Percentiles rank a stretch among this genome's conserved stretches.
Evolutionary conservation across 2,888 invertebrate genomes (phyloP).

Genomic region (Pseudanteris insignis): DNA sequence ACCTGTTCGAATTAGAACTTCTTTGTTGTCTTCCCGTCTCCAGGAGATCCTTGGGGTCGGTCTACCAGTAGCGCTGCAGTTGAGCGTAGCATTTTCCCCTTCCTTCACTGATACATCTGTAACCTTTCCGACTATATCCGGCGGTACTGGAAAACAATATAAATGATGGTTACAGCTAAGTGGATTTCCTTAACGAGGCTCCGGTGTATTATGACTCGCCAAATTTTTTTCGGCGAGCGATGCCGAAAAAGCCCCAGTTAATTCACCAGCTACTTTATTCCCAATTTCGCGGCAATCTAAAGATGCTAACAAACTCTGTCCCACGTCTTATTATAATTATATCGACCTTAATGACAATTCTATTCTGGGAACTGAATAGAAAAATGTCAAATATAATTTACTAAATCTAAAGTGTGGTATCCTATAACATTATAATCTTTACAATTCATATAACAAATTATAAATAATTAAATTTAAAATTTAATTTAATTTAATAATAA

Average conservation of each 20-base stretch:
- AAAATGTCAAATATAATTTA: too few relatives aligned
- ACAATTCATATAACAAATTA: too few relatives aligned
- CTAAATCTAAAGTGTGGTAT: too few relatives aligned
- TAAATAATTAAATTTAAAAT: too few relatives aligned
- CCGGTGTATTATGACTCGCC: conserved; percentile 33
- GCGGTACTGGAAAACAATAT: conserved; percentile 68
- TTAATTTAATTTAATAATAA: too few relatives aligned
- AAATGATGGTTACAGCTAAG: conserved; percentile 32
- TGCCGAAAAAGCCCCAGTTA: conserved; percentile 21
- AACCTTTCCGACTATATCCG: conserved; percentile 71
- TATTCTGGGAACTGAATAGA: too few relatives aligned
- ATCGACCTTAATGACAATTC: too few relatives aligned
- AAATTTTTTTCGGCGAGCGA: conserved; percentile 24
- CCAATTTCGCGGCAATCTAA: conserved; percentile 14
- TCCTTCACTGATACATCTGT: conserved; percentile 72
- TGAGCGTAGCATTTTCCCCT: conserved; percentile 72
- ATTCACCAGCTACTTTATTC: conserved; percentile 29
- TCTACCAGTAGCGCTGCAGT: conserved; percentile 71
- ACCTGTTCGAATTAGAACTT: conserved; percentile 67
- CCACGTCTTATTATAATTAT: conserved; percentile 22
- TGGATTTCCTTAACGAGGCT: conserved; percentile 37
- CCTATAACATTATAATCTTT: too few relatives aligned
- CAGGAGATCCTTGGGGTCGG: conserved; percentile 71
- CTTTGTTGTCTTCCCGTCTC: conserved; percentile 72
- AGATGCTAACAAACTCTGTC: conserved; percentile 4